These are phyloP conservation scores for Tauraco erythrolophus DNA, from an alignment of 2,113 vertebrate species.

Conservation along the genomic window DNA sequence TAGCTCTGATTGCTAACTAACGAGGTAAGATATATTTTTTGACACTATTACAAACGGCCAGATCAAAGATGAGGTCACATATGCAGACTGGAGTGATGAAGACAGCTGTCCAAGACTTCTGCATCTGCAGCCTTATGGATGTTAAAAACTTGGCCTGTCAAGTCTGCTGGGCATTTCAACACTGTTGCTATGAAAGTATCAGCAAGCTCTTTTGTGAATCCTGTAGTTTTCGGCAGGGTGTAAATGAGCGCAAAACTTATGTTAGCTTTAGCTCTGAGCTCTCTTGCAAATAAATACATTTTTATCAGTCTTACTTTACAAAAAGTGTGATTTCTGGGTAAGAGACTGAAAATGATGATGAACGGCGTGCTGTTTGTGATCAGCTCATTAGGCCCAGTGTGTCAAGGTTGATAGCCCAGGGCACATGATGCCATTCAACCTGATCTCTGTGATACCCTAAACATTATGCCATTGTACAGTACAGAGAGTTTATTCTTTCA, in stretches of 20 bases:
- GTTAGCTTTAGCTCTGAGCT: neutral
- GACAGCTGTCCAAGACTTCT: neutral
- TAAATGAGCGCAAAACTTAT: neutral
- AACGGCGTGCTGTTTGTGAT: neutral
- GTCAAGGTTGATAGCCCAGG: neutral
- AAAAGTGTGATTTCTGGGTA: neutral
- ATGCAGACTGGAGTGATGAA: neutral
- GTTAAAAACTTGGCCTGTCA: neutral
- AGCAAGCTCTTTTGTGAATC: neutral
- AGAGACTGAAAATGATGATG: neutral
- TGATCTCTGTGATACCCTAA: neutral
- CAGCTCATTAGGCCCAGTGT: neutral
- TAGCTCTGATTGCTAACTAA: neutral
- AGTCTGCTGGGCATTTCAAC: neutral
- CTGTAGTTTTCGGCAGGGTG: neutral
- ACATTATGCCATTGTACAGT: neutral
- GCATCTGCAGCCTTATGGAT: neutral
- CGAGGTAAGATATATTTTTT: neutral
- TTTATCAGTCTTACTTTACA: neutral
- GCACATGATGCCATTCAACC: neutral
- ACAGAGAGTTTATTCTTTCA: neutral
- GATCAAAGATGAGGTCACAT: neutral
- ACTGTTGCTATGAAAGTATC: neutral
- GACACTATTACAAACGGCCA: neutral
- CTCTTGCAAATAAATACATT: neutral